phyloP scores from a whole-genome alignment of 2,797 vertebrate genomes.

The Peromyscus attwateri region DNA sequence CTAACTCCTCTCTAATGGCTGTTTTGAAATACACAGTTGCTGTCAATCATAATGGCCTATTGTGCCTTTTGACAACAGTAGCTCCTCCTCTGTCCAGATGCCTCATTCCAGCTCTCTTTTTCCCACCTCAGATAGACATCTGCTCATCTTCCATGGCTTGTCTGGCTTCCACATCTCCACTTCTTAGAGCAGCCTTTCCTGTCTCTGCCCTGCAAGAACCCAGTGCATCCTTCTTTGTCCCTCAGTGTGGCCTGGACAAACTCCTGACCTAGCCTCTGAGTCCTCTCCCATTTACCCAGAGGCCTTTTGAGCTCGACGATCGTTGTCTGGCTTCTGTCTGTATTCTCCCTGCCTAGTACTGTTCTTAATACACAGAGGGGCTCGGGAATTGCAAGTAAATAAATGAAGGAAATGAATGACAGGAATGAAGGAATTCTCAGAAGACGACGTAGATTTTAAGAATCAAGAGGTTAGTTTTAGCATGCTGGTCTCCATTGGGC shows the following conservation, averaged over 20 bases:
- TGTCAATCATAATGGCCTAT: not conserved
- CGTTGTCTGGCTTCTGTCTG: not conserved
- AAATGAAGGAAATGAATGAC: not conserved
- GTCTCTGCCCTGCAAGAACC: not conserved
- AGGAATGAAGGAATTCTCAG: not conserved
- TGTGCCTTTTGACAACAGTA: not conserved
- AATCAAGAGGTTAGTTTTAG: not conserved
- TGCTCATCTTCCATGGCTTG: not conserved
- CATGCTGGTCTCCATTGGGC: not conserved
- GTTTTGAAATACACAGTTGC: not conserved
- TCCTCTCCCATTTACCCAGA: not conserved
- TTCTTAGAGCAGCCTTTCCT: not conserved
- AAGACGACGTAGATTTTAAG: not conserved
- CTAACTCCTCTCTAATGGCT: not conserved
- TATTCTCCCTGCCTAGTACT: not conserved
- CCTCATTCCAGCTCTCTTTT: not conserved
- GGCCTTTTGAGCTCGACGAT: not conserved
- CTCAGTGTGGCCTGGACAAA: not conserved
- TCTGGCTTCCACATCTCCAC: accelerated
- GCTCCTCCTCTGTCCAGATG: not conserved
- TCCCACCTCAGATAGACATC: not conserved
- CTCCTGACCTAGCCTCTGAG: not conserved
- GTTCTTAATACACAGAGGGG: not conserved
- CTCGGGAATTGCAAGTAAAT: not conserved
- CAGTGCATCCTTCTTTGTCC: not conserved